These are phyloP conservation scores for Taxidea taxus DNA, from an alignment of 2,113 vertebrate genomes.

Conservation along the genomic window DNA sequence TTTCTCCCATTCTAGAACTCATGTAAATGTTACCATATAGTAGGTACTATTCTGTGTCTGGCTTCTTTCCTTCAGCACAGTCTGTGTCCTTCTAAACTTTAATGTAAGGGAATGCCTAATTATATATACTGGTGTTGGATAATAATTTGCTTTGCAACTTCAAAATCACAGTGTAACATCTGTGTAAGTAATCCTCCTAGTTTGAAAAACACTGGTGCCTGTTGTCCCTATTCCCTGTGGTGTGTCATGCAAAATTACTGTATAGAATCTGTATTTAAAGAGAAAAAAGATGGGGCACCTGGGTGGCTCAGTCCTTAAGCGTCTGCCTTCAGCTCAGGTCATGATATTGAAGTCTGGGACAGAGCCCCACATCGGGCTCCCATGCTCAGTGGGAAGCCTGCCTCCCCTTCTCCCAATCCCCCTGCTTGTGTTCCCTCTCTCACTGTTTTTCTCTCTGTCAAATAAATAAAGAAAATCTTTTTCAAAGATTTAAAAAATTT, in stretches of 20 bases:
- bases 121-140: not conserved
- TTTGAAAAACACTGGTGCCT: not conserved
- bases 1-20: not conserved
- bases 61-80: not conserved
- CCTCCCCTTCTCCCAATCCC: too few relatives aligned
- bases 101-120: not conserved
- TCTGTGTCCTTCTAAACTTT: not conserved
- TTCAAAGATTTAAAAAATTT: too few relatives aligned
- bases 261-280: not conserved
- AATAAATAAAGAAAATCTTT: too few relatives aligned
- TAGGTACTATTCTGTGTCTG: not conserved
- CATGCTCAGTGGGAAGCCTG: too few relatives aligned
- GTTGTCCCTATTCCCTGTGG: not conserved
- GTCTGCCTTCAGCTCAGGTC: too few relatives aligned
- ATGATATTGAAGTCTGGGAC: too few relatives aligned
- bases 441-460: too few relatives aligned
- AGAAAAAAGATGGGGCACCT: not conserved
- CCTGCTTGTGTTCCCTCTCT: too few relatives aligned
- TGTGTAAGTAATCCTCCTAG: not conserved
- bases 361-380: too few relatives aligned
- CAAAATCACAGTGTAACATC: not conserved
- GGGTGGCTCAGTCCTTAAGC: too few relatives aligned
- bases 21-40: not conserved
- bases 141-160: not conserved
- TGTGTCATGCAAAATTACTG: not conserved